A percentile compares a stretch with the other conserved stretches of the same genome.
Conservation (phyloP, 2,888 invertebrate species). For the Drosophila maculinotata region DNA sequence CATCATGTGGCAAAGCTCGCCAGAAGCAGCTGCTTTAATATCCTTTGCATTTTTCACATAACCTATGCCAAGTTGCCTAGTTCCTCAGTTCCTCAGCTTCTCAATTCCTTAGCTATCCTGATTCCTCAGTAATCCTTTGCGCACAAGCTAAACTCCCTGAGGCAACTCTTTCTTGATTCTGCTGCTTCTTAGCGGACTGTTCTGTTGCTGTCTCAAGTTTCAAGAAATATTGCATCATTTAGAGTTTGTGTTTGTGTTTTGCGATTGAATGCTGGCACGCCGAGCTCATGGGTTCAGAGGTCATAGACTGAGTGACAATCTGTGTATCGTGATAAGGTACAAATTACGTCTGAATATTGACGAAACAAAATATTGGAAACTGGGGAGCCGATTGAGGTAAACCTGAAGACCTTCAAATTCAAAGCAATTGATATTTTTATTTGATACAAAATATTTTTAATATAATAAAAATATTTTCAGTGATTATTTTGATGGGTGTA, state of each 20-base stretch:
- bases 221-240: slow-evolving; percentile 52
- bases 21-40: slow-evolving; percentile 44
- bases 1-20: slow-evolving; percentile 33
- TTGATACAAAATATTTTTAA: no score
- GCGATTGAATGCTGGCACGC: not conserved
- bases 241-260: slow-evolving; percentile 11
- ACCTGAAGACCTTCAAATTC: no score
- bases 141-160: slow-evolving; percentile 38
- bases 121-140: no score
- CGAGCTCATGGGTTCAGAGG: not conserved
- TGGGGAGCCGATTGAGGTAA: no score
- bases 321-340: slow-evolving; percentile 40
- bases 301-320: slow-evolving; percentile 36
- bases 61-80: slow-evolving; percentile 45
- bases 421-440: no score
- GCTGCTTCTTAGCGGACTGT: slow-evolving; percentile 14
- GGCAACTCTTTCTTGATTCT: slow-evolving; percentile 58
- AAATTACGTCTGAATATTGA: not conserved
- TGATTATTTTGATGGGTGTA: no score
- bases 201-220: slow-evolving; percentile 35
- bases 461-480: no score
- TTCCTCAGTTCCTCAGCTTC: no score
- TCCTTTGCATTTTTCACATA: slow-evolving; percentile 55
- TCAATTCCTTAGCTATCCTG: slow-evolving; percentile 32
- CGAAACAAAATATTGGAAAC: not conserved